Evolutionary conservation across 2,888 invertebrate genomes (phyloP).

Genomic region (Baronia brevicornis): DNA sequence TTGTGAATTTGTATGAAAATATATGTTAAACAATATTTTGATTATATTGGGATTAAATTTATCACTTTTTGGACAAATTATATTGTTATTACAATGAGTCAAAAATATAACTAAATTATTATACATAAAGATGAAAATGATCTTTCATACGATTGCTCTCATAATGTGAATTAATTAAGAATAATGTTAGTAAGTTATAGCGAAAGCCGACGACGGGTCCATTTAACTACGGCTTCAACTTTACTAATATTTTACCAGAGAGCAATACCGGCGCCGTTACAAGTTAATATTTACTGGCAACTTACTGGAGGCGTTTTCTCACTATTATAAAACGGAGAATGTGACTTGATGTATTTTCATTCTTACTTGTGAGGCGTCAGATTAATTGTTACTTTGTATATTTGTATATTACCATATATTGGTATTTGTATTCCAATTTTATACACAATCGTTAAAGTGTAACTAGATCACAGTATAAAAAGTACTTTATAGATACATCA

Average conservation of each 20-base stretch:
- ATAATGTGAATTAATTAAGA: too few species aligned
- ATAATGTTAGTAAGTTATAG: too few species aligned
- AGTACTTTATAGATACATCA: too few species aligned
- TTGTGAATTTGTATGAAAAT: too few species aligned
- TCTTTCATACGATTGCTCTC: too few species aligned
- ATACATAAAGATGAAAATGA: too few species aligned
- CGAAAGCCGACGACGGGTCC: conserved; percentile 40
- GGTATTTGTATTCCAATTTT: background rate
- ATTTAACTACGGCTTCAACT: conserved; percentile 53
- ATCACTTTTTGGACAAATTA: too few species aligned
- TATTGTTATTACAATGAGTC: too few species aligned
- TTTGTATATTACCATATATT: too few species aligned
- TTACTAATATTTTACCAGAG: conserved; percentile 51
- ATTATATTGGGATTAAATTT: too few species aligned
- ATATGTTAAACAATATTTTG: too few species aligned
- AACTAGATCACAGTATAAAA: conserved; percentile 1
- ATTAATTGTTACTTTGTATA: conserved; percentile 10
- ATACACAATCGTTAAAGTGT: background rate
- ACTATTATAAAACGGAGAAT: conserved; percentile 15
- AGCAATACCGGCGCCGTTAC: conserved; percentile 32
- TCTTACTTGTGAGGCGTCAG: background rate
- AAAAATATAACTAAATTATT: too few species aligned
- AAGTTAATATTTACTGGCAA: conserved; percentile 43
- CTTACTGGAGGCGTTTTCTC: conserved; percentile 15
- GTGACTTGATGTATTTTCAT: conserved; percentile 6